phyloP scores from a whole-genome alignment of 2,797 vertebrate genomes.

The Chaetodon trifasciatus region DNA sequence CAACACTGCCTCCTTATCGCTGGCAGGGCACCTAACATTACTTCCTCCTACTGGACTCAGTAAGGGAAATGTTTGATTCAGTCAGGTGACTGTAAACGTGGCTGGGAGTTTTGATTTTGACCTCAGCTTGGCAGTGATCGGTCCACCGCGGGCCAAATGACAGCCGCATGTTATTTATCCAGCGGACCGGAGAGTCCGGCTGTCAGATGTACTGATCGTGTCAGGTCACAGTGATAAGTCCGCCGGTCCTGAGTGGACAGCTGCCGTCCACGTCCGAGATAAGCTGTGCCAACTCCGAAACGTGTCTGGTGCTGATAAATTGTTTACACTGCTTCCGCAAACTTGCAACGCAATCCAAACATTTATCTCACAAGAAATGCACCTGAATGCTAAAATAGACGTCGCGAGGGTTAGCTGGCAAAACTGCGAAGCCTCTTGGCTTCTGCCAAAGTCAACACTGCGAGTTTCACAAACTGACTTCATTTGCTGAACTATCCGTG shows the following conservation, averaged over 20 bases:
- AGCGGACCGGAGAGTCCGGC: conserved; percentile 29
- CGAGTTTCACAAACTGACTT: neutral
- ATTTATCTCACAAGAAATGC: neutral
- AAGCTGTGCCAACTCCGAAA: conserved; percentile 40
- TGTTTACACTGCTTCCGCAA: conserved; percentile 31
- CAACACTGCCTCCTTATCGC: neutral
- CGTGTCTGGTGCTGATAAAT: conserved; percentile 5
- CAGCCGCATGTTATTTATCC: conserved; percentile 49
- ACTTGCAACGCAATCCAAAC: neutral
- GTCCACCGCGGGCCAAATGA: conserved; percentile 30
- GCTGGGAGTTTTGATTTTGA: conserved; percentile 46
- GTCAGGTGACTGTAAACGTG: conserved; percentile 65
- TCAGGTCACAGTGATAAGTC: conserved; percentile 47
- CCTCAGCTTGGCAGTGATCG: conserved; percentile 19
- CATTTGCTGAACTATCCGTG: neutral
- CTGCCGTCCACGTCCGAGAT: conserved; percentile 33
- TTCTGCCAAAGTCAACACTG: neutral
- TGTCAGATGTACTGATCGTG: conserved; percentile 43
- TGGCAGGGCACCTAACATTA: neutral
- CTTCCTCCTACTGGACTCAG: conserved; percentile 32
- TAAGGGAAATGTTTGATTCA: conserved; percentile 13
- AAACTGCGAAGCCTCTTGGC: neutral
- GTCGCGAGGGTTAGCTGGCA: neutral
- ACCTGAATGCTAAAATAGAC: neutral
- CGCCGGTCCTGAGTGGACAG: conserved; percentile 11